These are phyloP conservation scores for Otocyon megalotis DNA, from an alignment of 2,113 vertebrate genomes.

Conservation along the genomic window DNA sequence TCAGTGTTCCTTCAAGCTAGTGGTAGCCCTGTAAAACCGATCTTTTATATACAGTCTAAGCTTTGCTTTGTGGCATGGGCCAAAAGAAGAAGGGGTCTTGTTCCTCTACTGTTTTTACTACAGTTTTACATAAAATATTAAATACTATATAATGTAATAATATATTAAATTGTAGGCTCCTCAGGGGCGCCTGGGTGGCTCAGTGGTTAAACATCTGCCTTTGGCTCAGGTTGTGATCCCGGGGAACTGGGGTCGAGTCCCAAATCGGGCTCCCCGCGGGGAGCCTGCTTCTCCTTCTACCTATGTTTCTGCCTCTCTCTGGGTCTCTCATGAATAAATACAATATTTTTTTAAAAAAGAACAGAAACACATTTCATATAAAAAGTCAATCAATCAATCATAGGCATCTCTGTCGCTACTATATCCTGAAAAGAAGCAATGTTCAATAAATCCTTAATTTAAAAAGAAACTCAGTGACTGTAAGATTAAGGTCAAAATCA, in stretches of 20 bases:
- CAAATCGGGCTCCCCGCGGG: too few relatives aligned
- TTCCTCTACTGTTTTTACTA: slow-evolving; percentile 36
- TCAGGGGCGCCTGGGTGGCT: too few relatives aligned
- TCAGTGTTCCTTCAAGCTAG: slow-evolving; percentile 47
- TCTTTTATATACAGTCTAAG: slow-evolving; percentile 36
- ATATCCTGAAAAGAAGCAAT: slow-evolving; percentile 14
- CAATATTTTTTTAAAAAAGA: too few relatives aligned
- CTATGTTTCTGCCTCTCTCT: too few relatives aligned
- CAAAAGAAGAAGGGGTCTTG: slow-evolving; percentile 58
- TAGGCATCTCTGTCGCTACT: background rate
- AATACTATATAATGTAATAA: background rate
- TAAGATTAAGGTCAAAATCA: slow-evolving; percentile 56
- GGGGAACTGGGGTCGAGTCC: too few relatives aligned
- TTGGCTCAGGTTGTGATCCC: too few relatives aligned
- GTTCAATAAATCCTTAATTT: slow-evolving; percentile 62
- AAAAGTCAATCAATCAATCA: too few relatives aligned
- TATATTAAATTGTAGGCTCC: slow-evolving; percentile 8
- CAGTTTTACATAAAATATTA: slow-evolving; percentile 45
- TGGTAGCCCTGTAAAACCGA: slow-evolving; percentile 44
- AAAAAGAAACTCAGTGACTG: background rate
- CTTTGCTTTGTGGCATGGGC: slow-evolving; percentile 14
- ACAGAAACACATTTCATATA: too few relatives aligned
- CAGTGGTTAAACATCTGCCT: too few relatives aligned
- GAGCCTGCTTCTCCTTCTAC: too few relatives aligned
- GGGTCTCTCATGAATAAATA: too few relatives aligned